These are phyloP conservation scores for Cyanistes caeruleus DNA, from an alignment of 2,113 vertebrate species.

Conservation along the genomic window DNA sequence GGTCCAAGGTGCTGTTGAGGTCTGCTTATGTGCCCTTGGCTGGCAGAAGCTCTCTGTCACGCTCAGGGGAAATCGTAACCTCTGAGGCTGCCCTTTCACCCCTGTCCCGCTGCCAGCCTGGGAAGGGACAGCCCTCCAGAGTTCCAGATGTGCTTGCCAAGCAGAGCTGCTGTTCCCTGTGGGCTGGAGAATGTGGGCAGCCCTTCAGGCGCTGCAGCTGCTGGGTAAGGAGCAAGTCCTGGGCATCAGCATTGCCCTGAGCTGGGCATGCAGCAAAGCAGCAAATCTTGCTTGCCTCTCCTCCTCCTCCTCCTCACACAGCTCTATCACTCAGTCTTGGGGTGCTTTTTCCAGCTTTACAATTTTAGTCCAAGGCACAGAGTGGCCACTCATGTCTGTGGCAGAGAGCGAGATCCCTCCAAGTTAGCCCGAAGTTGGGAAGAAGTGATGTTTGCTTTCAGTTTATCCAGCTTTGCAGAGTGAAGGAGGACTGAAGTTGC, in stretches of 20 bases:
- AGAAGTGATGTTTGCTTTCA: fast-evolving
- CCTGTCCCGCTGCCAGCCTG: fast-evolving
- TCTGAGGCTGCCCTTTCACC: neutral
- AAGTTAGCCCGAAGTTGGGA: fast-evolving
- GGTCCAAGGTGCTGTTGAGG: neutral
- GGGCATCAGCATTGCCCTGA: neutral
- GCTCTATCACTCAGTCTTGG: fast-evolving
- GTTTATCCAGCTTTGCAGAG: neutral
- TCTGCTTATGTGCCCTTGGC: fast-evolving
- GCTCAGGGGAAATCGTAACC: fast-evolving
- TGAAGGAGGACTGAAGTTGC: neutral
- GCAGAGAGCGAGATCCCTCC: fast-evolving
- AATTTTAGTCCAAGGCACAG: neutral
- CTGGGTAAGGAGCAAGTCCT: neutral
- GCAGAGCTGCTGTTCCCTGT: fast-evolving
- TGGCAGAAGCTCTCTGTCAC: neutral
- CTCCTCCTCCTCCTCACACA: neutral
- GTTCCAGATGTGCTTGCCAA: neutral
- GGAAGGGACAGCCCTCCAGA: neutral
- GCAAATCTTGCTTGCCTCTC: neutral
- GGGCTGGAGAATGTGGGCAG: fast-evolving
- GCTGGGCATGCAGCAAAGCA: neutral
- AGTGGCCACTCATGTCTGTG: fast-evolving
- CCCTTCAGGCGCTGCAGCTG: neutral
- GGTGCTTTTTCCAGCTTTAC: neutral